Conservation (phyloP, 2,888 invertebrate genomes). For the Atherix ibis region DNA sequence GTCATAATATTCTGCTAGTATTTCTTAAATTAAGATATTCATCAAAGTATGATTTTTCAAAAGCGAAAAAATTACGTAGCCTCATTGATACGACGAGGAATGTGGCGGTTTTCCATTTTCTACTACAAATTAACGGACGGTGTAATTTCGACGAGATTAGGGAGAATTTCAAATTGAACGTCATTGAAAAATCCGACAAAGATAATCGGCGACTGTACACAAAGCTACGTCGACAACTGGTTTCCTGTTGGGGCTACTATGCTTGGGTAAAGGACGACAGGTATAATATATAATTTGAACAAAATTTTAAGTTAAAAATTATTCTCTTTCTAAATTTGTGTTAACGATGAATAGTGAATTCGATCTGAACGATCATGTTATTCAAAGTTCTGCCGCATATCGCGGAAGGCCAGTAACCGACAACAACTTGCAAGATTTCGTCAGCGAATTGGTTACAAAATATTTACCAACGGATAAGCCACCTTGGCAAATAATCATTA, state of each 20-base stretch:
- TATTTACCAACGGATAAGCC: slow-evolving; percentile 54
- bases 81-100: slow-evolving; percentile 56
- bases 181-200: slow-evolving; percentile 40
- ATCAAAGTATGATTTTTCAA: slow-evolving; percentile 42
- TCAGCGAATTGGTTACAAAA: slow-evolving; percentile 62
- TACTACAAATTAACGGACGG: slow-evolving; percentile 46
- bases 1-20: slow-evolving; percentile 40
- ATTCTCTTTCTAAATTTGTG: background rate
- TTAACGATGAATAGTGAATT: slow-evolving; percentile 19
- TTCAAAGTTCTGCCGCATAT: slow-evolving; percentile 45
- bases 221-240: slow-evolving; percentile 47
- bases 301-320: background rate
- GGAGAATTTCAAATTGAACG: slow-evolving; percentile 33
- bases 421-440: slow-evolving; percentile 60
- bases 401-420: slow-evolving; percentile 55
- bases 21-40: slow-evolving; percentile 42
- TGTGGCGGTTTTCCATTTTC: slow-evolving; percentile 55
- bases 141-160: slow-evolving; percentile 40
- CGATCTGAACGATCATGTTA: slow-evolving; percentile 51
- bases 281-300: slow-evolving; percentile 29
- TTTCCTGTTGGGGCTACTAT: slow-evolving; percentile 61
- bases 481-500: slow-evolving; percentile 68
- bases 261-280: slow-evolving; percentile 41
- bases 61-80: slow-evolving; percentile 44
- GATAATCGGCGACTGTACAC: slow-evolving; percentile 45